Percentiles rank a stretch among this genome's conserved stretches.
Evolutionary conservation across 2,888 invertebrate genomes (phyloP).

Genomic region (Graphium colonna): DNA sequence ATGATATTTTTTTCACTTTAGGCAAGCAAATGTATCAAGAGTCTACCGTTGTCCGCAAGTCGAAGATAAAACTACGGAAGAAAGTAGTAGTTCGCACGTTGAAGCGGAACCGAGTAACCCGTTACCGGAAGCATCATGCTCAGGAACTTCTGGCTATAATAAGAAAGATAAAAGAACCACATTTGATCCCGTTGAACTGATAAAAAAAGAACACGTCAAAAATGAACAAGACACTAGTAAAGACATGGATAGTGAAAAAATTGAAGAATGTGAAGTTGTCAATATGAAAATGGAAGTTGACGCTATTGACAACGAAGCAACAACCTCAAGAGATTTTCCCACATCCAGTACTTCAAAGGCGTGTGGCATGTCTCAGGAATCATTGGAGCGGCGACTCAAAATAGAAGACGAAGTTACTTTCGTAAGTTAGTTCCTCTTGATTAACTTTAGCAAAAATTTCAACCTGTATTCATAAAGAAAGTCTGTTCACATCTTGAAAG

Average conservation of each 20-base stretch:
- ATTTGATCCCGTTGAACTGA: slow-evolving; percentile 43
- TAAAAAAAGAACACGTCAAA: slow-evolving; percentile 37
- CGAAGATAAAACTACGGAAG: slow-evolving; percentile 26
- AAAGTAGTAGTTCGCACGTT: slow-evolving; percentile 5
- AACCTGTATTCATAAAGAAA: too few species aligned
- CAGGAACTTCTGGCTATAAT: slow-evolving; percentile 26
- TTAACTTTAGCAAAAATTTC: too few species aligned
- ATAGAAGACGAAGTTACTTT: slow-evolving; percentile 73
- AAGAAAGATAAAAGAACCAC: slow-evolving; percentile 27
- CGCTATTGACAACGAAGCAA: slow-evolving; percentile 7
- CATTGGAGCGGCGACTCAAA: slow-evolving; percentile 59
- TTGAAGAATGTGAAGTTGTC: slow-evolving; percentile 11
- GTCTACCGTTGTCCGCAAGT: slow-evolving; percentile 62
- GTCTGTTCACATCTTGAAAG: too few species aligned
- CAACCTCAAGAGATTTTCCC: slow-evolving; percentile 13
- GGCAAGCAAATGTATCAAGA: slow-evolving; percentile 86
- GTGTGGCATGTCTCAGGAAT: slow-evolving; percentile 36
- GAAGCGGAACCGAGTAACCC: slow-evolving; percentile 17
- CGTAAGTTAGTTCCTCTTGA: slow-evolving; percentile 47
- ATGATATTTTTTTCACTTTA: slow-evolving; percentile 38
- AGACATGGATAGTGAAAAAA: slow-evolving; percentile 19
- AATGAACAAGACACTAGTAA: slow-evolving; percentile 21
- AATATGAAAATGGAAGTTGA: slow-evolving; percentile 20
- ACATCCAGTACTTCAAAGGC: neutral
- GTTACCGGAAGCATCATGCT: slow-evolving; percentile 21